Evolutionary conservation across 2,888 invertebrate genomes (phyloP).

Genomic region (Netelia fuscicornis): DNA sequence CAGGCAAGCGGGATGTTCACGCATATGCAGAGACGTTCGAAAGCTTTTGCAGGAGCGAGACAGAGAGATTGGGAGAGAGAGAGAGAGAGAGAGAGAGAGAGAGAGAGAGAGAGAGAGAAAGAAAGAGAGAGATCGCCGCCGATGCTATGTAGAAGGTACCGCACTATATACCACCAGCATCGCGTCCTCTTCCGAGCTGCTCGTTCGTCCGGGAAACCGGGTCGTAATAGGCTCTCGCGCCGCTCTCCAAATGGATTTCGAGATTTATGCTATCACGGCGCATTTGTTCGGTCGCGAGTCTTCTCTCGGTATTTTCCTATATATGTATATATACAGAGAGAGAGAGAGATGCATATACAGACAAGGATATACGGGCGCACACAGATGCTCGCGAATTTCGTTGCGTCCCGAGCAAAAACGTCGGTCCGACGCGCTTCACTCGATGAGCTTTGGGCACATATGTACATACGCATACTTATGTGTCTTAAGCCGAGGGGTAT

Average conservation of each 20-base stretch:
- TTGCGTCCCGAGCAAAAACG: slow-evolving; percentile 38
- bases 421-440: slow-evolving; percentile 56
- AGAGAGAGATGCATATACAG: not conserved
- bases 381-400: slow-evolving; percentile 1
- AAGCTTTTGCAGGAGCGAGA: slow-evolving; percentile 43
- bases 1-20: slow-evolving; percentile 38
- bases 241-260: slow-evolving; percentile 84
- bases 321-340: slow-evolving; percentile 64
- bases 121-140: slow-evolving; percentile 11
- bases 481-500: not conserved
- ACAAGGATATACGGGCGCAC: slow-evolving; percentile 12
- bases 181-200: slow-evolving; percentile 69
- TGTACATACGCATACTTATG: not conserved
- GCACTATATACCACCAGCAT: slow-evolving; percentile 36
- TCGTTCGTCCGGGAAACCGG: slow-evolving; percentile 70
- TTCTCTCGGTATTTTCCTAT: slow-evolving; percentile 66
- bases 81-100: slow-evolving; percentile 7
- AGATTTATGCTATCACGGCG: slow-evolving; percentile 84
- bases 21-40: slow-evolving; percentile 66
- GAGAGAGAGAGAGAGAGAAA: slow-evolving; percentile 4
- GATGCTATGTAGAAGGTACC: slow-evolving; percentile 42
- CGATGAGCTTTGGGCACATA: slow-evolving; percentile 37
- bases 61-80: slow-evolving; percentile 4
- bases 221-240: slow-evolving; percentile 82
- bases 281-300: slow-evolving; percentile 82